A percentile compares a stretch with the other conserved stretches of the same genome.
Conservation (phyloP, 2,113 vertebrate species). For the Heptranchias perlo region DNA sequence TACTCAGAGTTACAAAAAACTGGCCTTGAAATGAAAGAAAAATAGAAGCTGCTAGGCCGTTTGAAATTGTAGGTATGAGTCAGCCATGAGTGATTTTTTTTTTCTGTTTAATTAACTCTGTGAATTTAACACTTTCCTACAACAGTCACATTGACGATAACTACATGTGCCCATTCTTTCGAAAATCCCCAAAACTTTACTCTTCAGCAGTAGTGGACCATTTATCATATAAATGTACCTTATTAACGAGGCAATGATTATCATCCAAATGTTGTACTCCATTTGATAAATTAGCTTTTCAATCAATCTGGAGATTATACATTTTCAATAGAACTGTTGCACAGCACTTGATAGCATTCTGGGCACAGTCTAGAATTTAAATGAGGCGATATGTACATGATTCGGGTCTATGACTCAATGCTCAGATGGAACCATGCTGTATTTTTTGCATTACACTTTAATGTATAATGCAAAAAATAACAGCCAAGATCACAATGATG, state of each 20-base stretch:
- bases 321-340: background rate
- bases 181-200: background rate
- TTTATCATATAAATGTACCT: background rate
- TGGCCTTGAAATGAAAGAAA: background rate
- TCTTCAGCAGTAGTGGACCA: background rate
- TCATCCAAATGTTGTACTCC: background rate
- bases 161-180: background rate
- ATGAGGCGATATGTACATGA: background rate
- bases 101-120: background rate
- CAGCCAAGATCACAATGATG: background rate
- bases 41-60: background rate
- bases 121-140: background rate
- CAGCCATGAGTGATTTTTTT: background rate
- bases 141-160: background rate
- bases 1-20: background rate
- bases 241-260: background rate
- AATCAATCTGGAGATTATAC: background rate
- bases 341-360: background rate
- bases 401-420: background rate
- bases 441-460: too few relatives aligned
- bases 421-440: too few relatives aligned
- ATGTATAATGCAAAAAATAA: background rate
- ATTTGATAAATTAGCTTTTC: constrained; percentile 15
- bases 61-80: background rate
- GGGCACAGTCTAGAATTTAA: background rate